Evolutionary conservation across 2,113 vertebrate species (phyloP).

Genomic region (Pteruthius melanotis): DNA sequence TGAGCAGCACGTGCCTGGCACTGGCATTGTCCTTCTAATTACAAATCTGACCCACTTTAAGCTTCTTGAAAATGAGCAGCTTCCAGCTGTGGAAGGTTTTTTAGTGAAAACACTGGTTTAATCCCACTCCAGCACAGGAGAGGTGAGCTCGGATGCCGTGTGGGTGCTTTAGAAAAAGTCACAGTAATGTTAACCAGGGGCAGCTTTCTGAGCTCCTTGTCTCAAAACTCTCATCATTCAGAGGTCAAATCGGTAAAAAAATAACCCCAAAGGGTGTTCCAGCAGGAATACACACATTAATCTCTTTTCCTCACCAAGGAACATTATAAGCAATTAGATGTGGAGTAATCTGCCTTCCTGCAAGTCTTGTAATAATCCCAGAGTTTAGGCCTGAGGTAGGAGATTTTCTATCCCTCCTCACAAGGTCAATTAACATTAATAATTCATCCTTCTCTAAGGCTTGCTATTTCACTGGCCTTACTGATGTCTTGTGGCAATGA

Average conservation of each 20-base stretch:
- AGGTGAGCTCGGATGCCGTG: background rate
- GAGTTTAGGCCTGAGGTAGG: constrained; percentile 37
- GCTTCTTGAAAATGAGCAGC: background rate
- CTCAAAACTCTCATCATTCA: background rate
- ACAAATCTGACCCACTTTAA: background rate
- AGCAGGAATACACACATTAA: background rate
- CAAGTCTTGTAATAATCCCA: constrained; percentile 21
- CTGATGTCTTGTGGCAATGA: background rate
- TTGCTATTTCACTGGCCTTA: background rate
- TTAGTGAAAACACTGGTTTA: background rate
- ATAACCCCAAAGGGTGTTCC: background rate
- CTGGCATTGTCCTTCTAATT: background rate
- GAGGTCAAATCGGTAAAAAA: constrained; percentile 11
- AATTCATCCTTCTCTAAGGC: constrained; percentile 41
- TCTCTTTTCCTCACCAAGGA: constrained; percentile 1
- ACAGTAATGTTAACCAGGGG: background rate
- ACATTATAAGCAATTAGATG: constrained; percentile 28
- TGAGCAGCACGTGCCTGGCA: background rate
- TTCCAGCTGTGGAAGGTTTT: background rate
- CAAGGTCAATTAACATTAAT: constrained; percentile 57
- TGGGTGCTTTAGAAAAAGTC: background rate
- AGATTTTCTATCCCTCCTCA: constrained; percentile 13
- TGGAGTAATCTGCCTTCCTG: constrained; percentile 37
- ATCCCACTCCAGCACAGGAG: background rate
- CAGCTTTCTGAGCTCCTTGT: constrained; percentile 5